phyloP scores from a whole-genome alignment of 2,797 vertebrate genomes.

The Lagodon rhomboides region DNA sequence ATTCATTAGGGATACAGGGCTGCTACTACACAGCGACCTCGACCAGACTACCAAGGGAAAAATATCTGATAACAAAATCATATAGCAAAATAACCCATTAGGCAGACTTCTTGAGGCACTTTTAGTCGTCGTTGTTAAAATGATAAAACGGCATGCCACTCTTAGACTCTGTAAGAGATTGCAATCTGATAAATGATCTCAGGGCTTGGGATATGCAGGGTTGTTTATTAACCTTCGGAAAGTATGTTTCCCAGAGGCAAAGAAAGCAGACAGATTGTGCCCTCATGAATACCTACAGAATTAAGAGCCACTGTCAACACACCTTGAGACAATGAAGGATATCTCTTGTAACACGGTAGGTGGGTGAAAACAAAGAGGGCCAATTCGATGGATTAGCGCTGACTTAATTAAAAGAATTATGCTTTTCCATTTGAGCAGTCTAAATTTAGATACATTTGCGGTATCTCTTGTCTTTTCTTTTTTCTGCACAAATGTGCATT shows the following conservation, averaged over 20 bases:
- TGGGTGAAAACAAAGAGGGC: conserved; percentile 47
- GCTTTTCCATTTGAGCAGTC: conserved; percentile 72
- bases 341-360: conserved; percentile 49
- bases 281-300: conserved; percentile 83
- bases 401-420: conserved; percentile 81
- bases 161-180: conserved; percentile 82
- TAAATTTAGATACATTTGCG: conserved; percentile 75
- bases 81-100: conserved; percentile 87
- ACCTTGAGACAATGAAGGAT: conserved; percentile 75
- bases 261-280: conserved; percentile 77
- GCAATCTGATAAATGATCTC: conserved; percentile 85
- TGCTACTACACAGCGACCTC: conserved; percentile 69
- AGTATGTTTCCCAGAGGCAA: conserved; percentile 84
- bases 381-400: conserved; percentile 51
- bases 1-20: conserved; percentile 81
- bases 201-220: conserved; percentile 77
- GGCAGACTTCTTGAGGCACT: conserved; percentile 81
- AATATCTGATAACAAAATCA: conserved; percentile 78
- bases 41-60: conserved; percentile 63
- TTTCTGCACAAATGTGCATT: conserved; percentile 51
- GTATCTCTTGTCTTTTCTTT: conserved; percentile 57
- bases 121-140: conserved; percentile 85
- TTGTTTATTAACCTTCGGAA: conserved; percentile 88
- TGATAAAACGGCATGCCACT: conserved; percentile 85
- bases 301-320: conserved; percentile 80